Evolutionary conservation across 2,797 vertebrate genomes (phyloP).

Genomic region (Tokudaia muenninki): DNA sequence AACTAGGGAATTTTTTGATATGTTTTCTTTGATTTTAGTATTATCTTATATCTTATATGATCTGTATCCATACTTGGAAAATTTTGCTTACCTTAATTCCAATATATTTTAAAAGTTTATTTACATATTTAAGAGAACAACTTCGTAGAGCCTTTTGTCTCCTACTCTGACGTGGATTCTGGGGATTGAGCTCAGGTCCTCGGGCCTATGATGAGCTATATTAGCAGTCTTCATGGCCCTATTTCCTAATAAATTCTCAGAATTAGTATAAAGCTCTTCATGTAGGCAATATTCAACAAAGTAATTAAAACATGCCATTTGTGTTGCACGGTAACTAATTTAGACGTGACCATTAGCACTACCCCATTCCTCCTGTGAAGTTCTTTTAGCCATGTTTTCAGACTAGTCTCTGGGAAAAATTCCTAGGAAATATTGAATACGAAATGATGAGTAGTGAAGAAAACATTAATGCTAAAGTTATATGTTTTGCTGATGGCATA

Average conservation of each 20-base stretch:
- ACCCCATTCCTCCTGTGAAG: background rate
- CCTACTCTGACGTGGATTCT: background rate
- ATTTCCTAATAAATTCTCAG: constrained; percentile 24
- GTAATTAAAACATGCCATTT: background rate
- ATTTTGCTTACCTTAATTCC: background rate
- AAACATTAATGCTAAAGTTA: background rate
- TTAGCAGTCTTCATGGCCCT: background rate
- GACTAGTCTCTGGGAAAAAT: background rate
- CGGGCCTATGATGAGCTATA: background rate
- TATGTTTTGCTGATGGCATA: background rate
- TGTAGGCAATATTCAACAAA: background rate
- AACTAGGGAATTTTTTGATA: background rate
- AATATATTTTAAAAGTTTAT: background rate
- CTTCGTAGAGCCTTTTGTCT: background rate
- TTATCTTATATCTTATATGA: background rate
- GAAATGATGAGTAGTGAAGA: background rate
- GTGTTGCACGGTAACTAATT: background rate
- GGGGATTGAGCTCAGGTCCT: background rate
- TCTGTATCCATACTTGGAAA: constrained; percentile 1
- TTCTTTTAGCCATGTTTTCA: background rate
- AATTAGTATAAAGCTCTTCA: background rate
- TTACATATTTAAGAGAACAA: background rate
- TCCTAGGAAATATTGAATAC: background rate
- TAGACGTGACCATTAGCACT: background rate
- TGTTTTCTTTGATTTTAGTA: constrained; percentile 41